Percentiles rank a stretch among this genome's conserved stretches.
Evolutionary conservation across 2,113 vertebrate genomes (phyloP).

Genomic region (Solea senegalensis): DNA sequence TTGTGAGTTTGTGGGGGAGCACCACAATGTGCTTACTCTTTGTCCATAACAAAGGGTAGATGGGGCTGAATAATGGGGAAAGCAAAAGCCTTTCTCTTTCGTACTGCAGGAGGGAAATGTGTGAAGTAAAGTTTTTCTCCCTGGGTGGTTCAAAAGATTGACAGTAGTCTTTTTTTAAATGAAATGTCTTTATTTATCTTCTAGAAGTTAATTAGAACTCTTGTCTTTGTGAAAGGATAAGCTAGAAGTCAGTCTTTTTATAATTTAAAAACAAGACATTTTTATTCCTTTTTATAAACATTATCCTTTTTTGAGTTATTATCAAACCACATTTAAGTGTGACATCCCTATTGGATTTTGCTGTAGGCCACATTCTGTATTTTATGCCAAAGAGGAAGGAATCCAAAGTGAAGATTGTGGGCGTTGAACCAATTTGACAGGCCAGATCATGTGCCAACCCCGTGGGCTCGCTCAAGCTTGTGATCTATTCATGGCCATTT

Average conservation of each 20-base stretch:
- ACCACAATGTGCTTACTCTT: constrained; percentile 26
- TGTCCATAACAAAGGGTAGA: constrained; percentile 57
- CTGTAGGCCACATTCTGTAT: background rate
- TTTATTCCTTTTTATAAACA: background rate
- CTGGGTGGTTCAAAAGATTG: constrained; percentile 13
- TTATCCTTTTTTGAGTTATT: background rate
- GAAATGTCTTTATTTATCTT: no score
- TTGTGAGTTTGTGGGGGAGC: constrained; percentile 31
- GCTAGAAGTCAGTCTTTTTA: no score
- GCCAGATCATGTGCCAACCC: constrained; percentile 11
- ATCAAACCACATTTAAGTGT: background rate
- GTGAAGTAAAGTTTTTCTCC: background rate
- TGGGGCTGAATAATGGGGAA: constrained; percentile 26
- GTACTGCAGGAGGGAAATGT: constrained; percentile 2
- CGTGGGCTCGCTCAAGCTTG: constrained; percentile 28
- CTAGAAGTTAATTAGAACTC: no score
- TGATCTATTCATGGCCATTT: constrained; percentile 34
- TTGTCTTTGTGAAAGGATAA: no score
- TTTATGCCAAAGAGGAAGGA: background rate
- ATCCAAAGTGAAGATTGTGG: constrained; percentile 22
- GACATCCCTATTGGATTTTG: background rate
- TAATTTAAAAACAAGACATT: background rate
- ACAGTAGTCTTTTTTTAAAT: background rate
- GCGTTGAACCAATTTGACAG: constrained; percentile 27
- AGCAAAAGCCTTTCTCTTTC: constrained; percentile 19